These are phyloP conservation scores for Papilio polyxenes DNA, from an alignment of 1,140 invertebrate genomes.

Conservation along the genomic window DNA sequence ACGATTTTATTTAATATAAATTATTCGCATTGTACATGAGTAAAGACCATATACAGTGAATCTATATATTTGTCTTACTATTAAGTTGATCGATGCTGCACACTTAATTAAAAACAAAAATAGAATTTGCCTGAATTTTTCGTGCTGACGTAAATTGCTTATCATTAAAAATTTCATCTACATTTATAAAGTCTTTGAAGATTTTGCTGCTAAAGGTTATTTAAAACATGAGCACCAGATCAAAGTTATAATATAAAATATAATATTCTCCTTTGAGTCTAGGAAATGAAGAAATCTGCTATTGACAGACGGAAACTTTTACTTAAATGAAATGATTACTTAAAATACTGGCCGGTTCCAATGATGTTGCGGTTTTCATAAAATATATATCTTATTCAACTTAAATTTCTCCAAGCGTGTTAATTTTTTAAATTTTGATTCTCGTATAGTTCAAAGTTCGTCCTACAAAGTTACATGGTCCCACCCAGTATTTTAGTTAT, in stretches of 20 bases:
- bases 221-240: neutral
- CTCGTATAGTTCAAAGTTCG: neutral
- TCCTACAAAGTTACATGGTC: neutral
- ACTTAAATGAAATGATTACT: slow-evolving; percentile 21
- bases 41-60: no score
- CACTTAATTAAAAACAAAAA: neutral
- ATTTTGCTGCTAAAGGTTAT: neutral
- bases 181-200: slow-evolving; percentile 6
- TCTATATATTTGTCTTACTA: no score
- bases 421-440: no score
- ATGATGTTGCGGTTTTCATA: neutral
- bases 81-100: neutral
- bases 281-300: slow-evolving; percentile 44
- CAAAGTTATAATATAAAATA: slow-evolving; percentile 39
- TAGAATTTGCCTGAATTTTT: neutral
- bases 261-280: slow-evolving; percentile 44
- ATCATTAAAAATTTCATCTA: neutral
- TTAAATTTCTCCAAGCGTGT: no score
- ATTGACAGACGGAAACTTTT: slow-evolving; percentile 42
- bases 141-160: neutral
- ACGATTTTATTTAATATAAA: no score
- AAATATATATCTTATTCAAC: neutral
- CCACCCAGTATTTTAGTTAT: neutral
- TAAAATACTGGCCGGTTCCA: neutral
- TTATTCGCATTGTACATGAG: no score